Evolutionary conservation across 2,113 vertebrate genomes (phyloP).

Genomic region (Vidua chalybeata): DNA sequence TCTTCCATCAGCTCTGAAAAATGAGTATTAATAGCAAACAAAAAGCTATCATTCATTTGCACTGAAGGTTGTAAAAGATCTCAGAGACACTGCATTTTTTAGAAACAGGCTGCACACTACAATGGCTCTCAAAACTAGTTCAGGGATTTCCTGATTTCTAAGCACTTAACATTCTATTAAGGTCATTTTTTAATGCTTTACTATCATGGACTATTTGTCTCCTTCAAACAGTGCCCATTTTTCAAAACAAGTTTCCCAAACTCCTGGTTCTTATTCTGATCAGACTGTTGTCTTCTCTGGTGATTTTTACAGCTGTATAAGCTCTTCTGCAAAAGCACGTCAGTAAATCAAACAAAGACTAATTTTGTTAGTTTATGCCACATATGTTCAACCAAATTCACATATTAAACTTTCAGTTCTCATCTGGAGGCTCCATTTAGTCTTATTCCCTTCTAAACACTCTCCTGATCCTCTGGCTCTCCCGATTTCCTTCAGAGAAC

Average conservation of each 20-base stretch:
- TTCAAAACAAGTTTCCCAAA: background rate
- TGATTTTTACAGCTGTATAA: background rate
- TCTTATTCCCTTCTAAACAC: background rate
- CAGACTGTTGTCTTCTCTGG: background rate
- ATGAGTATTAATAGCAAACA: conserved; percentile 4
- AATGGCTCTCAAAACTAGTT: background rate
- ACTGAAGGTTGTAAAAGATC: background rate
- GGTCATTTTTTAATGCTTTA: conserved; percentile 7
- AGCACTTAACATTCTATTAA: conserved; percentile 32
- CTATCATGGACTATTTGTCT: background rate
- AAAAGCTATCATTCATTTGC: conserved; percentile 17
- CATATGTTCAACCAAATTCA: background rate
- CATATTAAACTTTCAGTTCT: background rate
- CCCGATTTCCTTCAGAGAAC: background rate
- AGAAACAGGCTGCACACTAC: background rate
- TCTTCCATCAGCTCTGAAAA: background rate
- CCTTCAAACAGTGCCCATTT: background rate
- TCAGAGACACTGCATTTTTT: conserved; percentile 7
- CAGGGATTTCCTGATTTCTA: conserved; percentile 41
- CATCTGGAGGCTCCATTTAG: background rate
- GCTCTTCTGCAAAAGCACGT: rapidly evolving
- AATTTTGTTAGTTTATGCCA: background rate
- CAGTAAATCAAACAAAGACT: background rate
- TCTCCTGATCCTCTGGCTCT: background rate
- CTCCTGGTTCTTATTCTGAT: background rate